Base-by-base conservation (phyloP, 2,888 invertebrate genomes). In the Aquatica leii region DNA sequence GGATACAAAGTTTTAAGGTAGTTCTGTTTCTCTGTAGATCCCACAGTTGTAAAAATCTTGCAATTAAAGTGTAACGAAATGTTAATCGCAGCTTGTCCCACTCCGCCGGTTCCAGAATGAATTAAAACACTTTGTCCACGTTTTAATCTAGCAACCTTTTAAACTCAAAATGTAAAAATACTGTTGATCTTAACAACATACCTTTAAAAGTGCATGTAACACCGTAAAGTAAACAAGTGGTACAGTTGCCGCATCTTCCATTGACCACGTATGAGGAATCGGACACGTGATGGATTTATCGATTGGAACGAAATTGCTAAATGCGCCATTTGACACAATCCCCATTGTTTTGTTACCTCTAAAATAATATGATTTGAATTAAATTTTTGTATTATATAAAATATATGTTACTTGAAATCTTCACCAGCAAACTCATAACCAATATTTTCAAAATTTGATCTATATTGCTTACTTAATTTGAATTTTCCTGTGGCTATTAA, bases 31-130 rank as follows among this genome's bases (percentile, higher is more conserved):
- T 87, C 85, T 5, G 81, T 76, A 0, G 87, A 87, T 40, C 88
- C 90, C 43, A 91, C 91, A 1, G 92, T 92, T 8, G 91, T 90
- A 75, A 81, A 90, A 1, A 90, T 87, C 51, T 85, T 85, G 74
- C 91, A 86, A 2, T 87, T 88, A 71, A 85, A 83, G 61, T 85
- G 83, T n/a, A 91, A 80, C 0, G 90, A 89, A 31, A 91, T 83
- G 43, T 87, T 82, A 65, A 93, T 92, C 12, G 92, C 91, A 0
- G 93, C 91, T 76, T 90, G 87, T 0, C 93, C 93, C 5, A 92
- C 87, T 15, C 91, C 91, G 17, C 91, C 91, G 64, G 87, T 87
- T 2, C 87, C 88, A 0, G 87, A 84, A 72, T 88, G 87, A 14
- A 80, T 83, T 9, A 87, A 77, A n/a, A 87, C 82, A 9, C 76